Percentiles rank a stretch among this genome's conserved stretches.
Evolutionary conservation across 2,888 invertebrate species (phyloP).

Genomic region (Ligdia adustata): DNA sequence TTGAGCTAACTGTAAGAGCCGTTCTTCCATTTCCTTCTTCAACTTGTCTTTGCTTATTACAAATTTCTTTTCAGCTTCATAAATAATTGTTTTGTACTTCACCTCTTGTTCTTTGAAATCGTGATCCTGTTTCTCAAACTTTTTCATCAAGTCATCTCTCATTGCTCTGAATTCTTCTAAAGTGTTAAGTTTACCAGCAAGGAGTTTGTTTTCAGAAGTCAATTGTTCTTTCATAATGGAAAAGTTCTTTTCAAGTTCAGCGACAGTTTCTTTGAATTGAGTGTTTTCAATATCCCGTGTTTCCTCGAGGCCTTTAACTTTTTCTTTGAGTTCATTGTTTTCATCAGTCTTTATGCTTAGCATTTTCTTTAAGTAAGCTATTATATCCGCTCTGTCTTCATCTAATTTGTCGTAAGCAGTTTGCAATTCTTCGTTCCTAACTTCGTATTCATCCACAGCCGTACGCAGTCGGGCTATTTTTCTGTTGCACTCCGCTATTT

Average conservation of each 20-base stretch:
- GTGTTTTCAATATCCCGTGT: constrained; percentile 87
- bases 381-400: constrained; percentile 93
- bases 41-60: constrained; percentile 91
- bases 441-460: constrained; percentile 88
- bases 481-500: constrained; percentile 92
- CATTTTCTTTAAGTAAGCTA: constrained; percentile 90
- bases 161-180: constrained; percentile 96
- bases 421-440: constrained; percentile 86
- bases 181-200: constrained; percentile 94
- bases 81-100: constrained; percentile 90
- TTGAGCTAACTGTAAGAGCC: constrained; percentile 90
- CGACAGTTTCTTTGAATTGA: constrained; percentile 86
- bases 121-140: constrained; percentile 91
- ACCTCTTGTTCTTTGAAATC: constrained; percentile 90
- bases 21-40: constrained; percentile 94
- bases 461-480: constrained; percentile 89
- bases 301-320: constrained; percentile 89
- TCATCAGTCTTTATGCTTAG: constrained; percentile 88
- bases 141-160: constrained; percentile 92
- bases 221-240: constrained; percentile 92
- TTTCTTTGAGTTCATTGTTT: constrained; percentile 86
- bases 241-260: constrained; percentile 89
- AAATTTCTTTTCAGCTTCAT: constrained; percentile 90
- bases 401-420: constrained; percentile 87
- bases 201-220: constrained; percentile 93